Conservation (phyloP, 2,797 vertebrate species). For the Danio kyathit region DNA sequence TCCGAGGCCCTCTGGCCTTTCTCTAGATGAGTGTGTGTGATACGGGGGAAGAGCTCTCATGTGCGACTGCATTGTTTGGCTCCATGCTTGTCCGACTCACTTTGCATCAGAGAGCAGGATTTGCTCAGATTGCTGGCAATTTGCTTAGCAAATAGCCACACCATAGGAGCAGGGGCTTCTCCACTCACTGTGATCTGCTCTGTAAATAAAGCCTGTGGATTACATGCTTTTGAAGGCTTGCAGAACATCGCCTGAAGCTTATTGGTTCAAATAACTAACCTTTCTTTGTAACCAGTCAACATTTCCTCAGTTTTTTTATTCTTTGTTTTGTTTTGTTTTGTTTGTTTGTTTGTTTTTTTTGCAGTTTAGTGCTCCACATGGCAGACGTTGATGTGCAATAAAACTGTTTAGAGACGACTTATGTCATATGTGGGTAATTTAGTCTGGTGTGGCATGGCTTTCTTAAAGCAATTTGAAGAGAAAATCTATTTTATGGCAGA, state of each 20-base stretch:
- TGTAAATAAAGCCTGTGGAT: constrained; percentile 39
- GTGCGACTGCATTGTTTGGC: constrained; percentile 61
- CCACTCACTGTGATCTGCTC: constrained; percentile 50
- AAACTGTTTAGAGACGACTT: neutral
- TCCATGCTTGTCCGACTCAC: constrained; percentile 60
- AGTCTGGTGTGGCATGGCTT: neutral
- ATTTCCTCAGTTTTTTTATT: neutral
- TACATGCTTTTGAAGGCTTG: constrained; percentile 2
- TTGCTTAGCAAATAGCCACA: constrained; percentile 78
- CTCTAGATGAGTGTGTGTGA: constrained; percentile 50
- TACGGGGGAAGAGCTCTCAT: constrained; percentile 54
- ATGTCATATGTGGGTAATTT: neutral
- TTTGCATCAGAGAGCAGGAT: constrained; percentile 54
- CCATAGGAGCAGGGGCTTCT: constrained; percentile 57
- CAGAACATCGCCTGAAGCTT: neutral
- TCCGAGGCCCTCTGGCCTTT: constrained; percentile 15
- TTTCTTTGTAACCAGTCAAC: neutral
- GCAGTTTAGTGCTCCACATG: neutral
- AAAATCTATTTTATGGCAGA: constrained; percentile 1
- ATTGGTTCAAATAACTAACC: neutral
- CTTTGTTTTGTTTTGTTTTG: too few species aligned
- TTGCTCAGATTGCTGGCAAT: constrained; percentile 64
- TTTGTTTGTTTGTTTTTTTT: neutral
- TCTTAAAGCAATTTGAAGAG: neutral
- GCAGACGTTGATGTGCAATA: constrained; percentile 1